phyloP scores from a whole-genome alignment of 2,113 vertebrate genomes.

The Pimephales promelas region DNA sequence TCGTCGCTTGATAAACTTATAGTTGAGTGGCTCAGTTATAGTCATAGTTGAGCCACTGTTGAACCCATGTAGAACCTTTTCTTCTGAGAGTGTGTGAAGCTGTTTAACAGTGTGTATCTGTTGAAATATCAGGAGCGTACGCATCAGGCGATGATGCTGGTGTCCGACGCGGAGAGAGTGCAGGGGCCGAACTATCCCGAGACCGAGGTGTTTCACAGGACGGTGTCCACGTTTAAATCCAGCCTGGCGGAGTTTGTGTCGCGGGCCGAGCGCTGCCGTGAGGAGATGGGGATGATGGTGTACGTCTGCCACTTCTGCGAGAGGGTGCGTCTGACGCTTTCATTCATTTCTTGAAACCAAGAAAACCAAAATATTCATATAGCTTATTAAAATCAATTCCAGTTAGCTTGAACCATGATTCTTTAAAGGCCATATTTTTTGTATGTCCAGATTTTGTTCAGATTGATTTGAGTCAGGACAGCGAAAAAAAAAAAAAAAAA shows the following conservation, averaged over 20 bases:
- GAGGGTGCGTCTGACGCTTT: constrained; percentile 71
- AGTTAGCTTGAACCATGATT: too few species aligned
- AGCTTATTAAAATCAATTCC: neutral
- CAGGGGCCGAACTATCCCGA: constrained; percentile 61
- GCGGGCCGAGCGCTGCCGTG: constrained; percentile 77
- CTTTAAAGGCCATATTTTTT: too few species aligned
- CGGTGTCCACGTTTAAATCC: constrained; percentile 78
- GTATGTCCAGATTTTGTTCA: too few species aligned
- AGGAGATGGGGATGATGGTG: constrained; percentile 73
- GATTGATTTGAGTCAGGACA: too few species aligned
- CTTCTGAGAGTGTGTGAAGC: too few species aligned
- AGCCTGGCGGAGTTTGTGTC: constrained; percentile 81
- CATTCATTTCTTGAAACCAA: too few species aligned
- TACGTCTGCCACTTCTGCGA: constrained; percentile 78
- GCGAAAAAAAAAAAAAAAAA: too few species aligned
- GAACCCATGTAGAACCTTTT: too few species aligned
- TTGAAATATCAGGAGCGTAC: constrained; percentile 78
- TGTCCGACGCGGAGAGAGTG: constrained; percentile 74
- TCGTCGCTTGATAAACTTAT: too few species aligned
- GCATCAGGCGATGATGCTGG: constrained; percentile 72
- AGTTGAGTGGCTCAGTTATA: too few species aligned
- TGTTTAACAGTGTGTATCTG: neutral
- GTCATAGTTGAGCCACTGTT: too few species aligned
- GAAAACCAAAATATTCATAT: neutral
- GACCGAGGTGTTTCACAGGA: constrained; percentile 72